Base-by-base conservation (phyloP, 92 coral and sea anemone genomes). In the Porites lobata region DNA sequence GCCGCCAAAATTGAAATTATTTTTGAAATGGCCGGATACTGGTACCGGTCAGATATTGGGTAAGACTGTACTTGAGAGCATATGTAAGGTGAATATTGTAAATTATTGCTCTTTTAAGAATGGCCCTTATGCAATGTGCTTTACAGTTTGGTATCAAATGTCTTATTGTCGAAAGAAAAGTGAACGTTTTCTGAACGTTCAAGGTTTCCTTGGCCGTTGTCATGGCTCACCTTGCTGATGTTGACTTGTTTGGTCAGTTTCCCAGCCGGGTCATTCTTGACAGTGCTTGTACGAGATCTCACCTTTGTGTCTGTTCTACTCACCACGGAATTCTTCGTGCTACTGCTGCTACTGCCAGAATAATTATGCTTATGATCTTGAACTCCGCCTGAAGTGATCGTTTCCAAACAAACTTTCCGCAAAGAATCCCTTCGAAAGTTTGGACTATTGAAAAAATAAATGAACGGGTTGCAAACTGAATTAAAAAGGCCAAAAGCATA, bases 381-480 rank as follows among this genome's bases (percentile, higher is more conserved):
- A 7, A 67, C 75, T 15, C 50, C 61, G 38, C 58, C 50, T 1
- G 77, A 19, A 56, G 64, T 72, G 17, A 56, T 17, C 17, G 75
- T 75, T 61, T 95, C 98, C 20, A 95, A 81, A 22, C 98, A 95
- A 18, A 95, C 90, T 13, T 70, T 80, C 53, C 92, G 92, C 58
- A 95, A 18, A 18, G 98, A 91, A 52, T 86, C 96, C 85, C 85
- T 95, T 18, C 94, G 91, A 22, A 90, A 87, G 26, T 75, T 78
- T n/a, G 91, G 96, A 38, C 96, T 95, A 78, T 79, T 95, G 54
- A 95, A 95, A 76, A 88, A 93, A 75, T 95, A 95, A 26, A 95
- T 95, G 64, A 93, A 92, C 22, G 98, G 98, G 19, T 95, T 95
- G 67, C 98, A 95, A 3, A 89, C 88, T 1, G 98, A 95, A 92